phyloP scores from a whole-genome alignment of 2,797 vertebrate species.

The Eleutherodactylus coqui region DNA sequence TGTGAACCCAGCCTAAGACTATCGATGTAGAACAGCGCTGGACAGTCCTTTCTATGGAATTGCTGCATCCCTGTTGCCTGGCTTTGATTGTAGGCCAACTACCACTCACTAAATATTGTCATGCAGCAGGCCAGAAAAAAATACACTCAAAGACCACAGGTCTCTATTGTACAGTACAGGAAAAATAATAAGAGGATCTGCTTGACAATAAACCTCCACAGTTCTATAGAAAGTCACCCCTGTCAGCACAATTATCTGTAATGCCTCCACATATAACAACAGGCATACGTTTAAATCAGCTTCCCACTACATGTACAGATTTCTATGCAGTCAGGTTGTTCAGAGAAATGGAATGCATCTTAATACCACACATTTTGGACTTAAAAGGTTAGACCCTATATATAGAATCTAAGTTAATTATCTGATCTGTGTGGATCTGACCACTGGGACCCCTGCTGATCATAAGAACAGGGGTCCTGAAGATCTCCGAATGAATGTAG shows the following conservation, averaged over 20 bases:
- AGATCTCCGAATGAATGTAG: too few relatives aligned
- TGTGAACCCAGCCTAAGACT: too few relatives aligned
- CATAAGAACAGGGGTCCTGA: too few relatives aligned
- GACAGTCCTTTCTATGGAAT: background rate
- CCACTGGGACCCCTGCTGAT: too few relatives aligned
- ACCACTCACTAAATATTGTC: constrained; percentile 1
- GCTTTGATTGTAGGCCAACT: constrained; percentile 14
- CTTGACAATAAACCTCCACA: background rate
- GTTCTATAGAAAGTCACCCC: background rate
- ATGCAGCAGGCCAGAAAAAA: background rate
- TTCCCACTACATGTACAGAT: background rate
- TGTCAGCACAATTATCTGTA: background rate
- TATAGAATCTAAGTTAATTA: too few relatives aligned
- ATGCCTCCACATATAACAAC: background rate
- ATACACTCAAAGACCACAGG: background rate
- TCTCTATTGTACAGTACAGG: background rate
- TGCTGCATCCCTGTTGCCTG: background rate
- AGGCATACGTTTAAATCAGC: background rate
- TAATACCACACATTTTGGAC: too few relatives aligned
- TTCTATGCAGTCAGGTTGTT: too few relatives aligned
- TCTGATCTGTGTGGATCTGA: too few relatives aligned
- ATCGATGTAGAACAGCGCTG: background rate
- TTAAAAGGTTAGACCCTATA: too few relatives aligned
- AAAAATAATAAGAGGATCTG: background rate
- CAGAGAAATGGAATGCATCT: background rate